Evolutionary conservation across 2,113 vertebrate genomes (phyloP), one percentile per base, ranked within the genome.

Genomic region (Martes martes): DNA sequence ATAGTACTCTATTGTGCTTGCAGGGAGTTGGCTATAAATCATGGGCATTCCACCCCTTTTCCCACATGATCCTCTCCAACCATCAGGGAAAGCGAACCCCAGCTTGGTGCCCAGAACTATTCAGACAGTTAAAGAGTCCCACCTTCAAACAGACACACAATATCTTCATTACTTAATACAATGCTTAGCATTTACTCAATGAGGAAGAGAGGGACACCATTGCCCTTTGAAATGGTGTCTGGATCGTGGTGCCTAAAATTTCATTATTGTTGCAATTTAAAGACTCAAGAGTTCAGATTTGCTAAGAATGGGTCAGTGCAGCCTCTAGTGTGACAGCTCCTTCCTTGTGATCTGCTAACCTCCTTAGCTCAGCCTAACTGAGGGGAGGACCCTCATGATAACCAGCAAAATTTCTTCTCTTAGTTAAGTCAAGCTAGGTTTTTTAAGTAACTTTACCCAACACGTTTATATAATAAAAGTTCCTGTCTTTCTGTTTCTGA

Each of bases 401-500:
- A 86, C 74, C 67, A 67, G 28, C 61, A 93, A 65, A 95, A 57
- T 50, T 7, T 16, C 76, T 57, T 21, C 50, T 28, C 50, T 88
- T 86, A 55, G 31, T 67, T 88, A 59, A 94, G 21, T 47, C 2
- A 11, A 71, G 18, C 52, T 94, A 36, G 45, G 11, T 81, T 39
- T 83, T 11, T 63, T 65, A 78, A 91, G 11, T 26, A 96, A 42
- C 7, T 80, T 87, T 55, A 90, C 81, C 84, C 50, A 82, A 23
- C 21, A 57, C 1, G 0, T 50, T 93, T 91, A n/a, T 81, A 78
- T 71, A 31, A 65, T 10, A 89, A 36, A 95, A 89, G 63, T 45
- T 63, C 42, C 23, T 55, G 67, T 4, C 1, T 86, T 95, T 95
- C 93, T 88, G 50, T 83, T 95, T 80, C 79, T 97, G 86, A 57